Evolutionary conservation across 2,888 invertebrate species (phyloP), one percentile per base, ranked within the genome.

Genomic region (Phasia obesa): DNA sequence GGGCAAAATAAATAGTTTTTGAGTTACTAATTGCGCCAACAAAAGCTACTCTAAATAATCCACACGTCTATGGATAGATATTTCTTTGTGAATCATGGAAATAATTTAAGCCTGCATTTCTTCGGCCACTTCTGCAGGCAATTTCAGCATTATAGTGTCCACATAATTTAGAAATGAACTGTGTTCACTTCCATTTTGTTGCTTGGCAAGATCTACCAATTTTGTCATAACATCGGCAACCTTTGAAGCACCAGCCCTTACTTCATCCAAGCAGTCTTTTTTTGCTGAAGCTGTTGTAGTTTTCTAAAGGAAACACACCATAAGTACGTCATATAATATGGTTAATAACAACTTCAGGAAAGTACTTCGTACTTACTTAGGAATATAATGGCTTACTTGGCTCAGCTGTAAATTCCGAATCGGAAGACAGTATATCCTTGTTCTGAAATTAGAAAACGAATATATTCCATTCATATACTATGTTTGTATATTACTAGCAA

Each of bases 171-270:
- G 23, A 51, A 65, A 51, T 13, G 51, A 15, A 13, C 15, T 21
- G n/a, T 65, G 27, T 5, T 3, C 17, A 47, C 23, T 64, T 38
- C 23, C 23, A 9, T 59, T 31, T 35, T 31, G 19, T 17, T n/a
- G 7, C 25, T 64, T 64, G 19, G 47, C 64, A 4, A 65, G 13
- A 51, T 65, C 35, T 15, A 38, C 65, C n/a, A 65, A 19, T n/a
- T 51, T 51, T 31, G 31, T 31, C 31, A 31, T 31, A 31, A 31
- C 31, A 17, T 67, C 53, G 17, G 65, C 35, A 2, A 65, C 49
- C n/a, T 65, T 65, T 3, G 65, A 13, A 35, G 51, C 65, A n/a
- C 65, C 49, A 27, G 49, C 65, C 31, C 21, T 35, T 35, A 65
- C 51, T 17, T 65, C 64, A 19, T 31, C 47, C 5, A 64, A 31